Evolutionary conservation across 2,888 invertebrate species (phyloP), one percentile per base, ranked within the genome.

Genomic region (Macrosiphum euphorbiae): DNA sequence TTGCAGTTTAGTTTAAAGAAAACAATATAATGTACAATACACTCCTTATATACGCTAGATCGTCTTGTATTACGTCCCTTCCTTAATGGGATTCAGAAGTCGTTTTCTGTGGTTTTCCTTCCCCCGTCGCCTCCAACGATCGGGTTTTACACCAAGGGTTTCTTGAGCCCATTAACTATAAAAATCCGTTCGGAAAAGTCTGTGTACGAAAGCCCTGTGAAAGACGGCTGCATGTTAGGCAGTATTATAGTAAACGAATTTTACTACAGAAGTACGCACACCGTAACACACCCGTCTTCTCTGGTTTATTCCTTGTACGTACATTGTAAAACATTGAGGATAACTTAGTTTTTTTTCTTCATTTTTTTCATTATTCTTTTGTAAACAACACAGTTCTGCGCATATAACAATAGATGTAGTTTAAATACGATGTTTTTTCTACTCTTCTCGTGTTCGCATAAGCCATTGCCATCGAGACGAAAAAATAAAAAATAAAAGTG

Each of bases 51-150:
- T 41, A 58, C 20, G 28, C 61, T 86, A 47, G 8, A 61, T 52
- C 86, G 90, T 87, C 86, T 90, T 90, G 86, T 94, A 67, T 94
- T 94, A 86, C 90, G 86, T 50, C 84, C 52, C 52, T 91, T 94
- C 28, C 52, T 86, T 90, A 90, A 90, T 90, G 67, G 94, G 90
- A 94, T 94, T 94, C 55, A 90, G n/a, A 90, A 94, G 94, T 90
- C 35, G 35, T 93, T 89, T 90, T 85, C 90, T 93, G 93, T 47
- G 90, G 93, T 90, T 90, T 93, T 55, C 11, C 55, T 55, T 55
- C n/a, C 52, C 61, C 67, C n/a, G 4, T 52, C n/a, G 8, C 85
- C 11, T 4, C 58, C 35, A 52, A 78, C 58, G 35, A 85, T 67
- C 52, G 67, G 41, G 61, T 86, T 90, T 58, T 86, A 87, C 86